Conservation (phyloP, 2,888 invertebrate genomes). For the Julus scanicus region DNA sequence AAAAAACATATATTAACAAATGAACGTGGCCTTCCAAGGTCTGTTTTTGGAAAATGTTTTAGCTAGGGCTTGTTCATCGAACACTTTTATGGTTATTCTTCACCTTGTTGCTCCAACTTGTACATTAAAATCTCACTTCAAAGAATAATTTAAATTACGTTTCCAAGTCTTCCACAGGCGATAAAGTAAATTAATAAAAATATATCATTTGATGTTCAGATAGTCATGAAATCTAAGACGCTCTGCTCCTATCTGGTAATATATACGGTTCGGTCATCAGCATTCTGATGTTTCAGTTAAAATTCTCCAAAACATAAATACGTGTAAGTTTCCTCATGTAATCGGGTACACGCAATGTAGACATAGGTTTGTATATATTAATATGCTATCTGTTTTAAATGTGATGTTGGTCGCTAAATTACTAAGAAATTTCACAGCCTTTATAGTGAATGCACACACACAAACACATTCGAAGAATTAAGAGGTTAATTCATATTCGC, state of each 20-base stretch:
- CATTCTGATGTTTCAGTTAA: neutral
- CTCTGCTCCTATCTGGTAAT: neutral
- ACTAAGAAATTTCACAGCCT: slow-evolving; percentile 42
- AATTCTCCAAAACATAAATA: slow-evolving; percentile 39
- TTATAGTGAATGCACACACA: slow-evolving; percentile 19
- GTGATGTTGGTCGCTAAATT: slow-evolving; percentile 5
- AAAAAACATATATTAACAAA: neutral
- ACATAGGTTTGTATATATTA: slow-evolving; percentile 17
- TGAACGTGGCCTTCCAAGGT: neutral
- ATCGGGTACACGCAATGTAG: neutral
- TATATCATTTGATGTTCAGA: slow-evolving; percentile 29
- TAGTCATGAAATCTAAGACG: neutral
- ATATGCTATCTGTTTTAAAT: slow-evolving; percentile 26
- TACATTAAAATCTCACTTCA: neutral
- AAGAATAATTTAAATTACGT: slow-evolving; percentile 20
- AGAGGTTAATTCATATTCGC: neutral
- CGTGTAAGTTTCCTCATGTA: neutral
- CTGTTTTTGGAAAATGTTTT: neutral
- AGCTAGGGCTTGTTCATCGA: neutral
- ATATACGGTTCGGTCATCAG: neutral
- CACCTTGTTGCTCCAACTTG: neutral
- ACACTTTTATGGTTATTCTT: neutral
- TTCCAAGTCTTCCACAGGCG: slow-evolving; percentile 1
- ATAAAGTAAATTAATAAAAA: slow-evolving; percentile 29
- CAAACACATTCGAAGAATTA: neutral